Evolutionary conservation across 2,797 vertebrate species (phyloP), one percentile per base, ranked within the genome.

Genomic region (Arnoldichthys spilopterus): DNA sequence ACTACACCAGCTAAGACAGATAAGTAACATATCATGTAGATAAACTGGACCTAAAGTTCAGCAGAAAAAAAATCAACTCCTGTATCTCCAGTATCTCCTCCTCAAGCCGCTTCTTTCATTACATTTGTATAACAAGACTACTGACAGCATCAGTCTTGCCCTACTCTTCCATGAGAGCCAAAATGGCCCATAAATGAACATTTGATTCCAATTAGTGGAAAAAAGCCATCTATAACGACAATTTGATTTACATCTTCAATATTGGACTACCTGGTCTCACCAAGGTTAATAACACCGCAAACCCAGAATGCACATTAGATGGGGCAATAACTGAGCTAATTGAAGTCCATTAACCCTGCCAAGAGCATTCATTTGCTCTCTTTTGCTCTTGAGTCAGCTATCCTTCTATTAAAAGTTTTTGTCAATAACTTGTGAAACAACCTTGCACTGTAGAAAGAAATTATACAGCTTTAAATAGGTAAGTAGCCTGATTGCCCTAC

Each of bases 251-350:
- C 88, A 90, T 89, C 81, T 89, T 88, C 81, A 77, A 81, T 89
- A 85, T 85, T 85, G 84, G 89, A 86, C 79, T 83, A 82, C 86
- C 86, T 87, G 79, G 80, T 85, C 85, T 85, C 47, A 68, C 82
- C 86, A 91, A 91, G 92, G 91, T 91, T 90, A 92, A 90, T 91
- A 90, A 89, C 70, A 81, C 85, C 85, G 83, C 86, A 82, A 89
- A 89, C 84, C 86, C 84, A 85, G 76, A 88, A 87, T 79, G 78
- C 87, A 82, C 67, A 72, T 78, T 87, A 78, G 87, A 89, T 86
- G 88, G 81, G 79, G 84, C 84, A 83, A 90, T 88, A 89, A 84
- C 82, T 72, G 79, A 77, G 76, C 76, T 84, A 86, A 92, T 91
- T 91, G 64, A 76, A 74, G 62, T 68, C 71, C 40, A 77, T 56